phyloP scores from a whole-genome alignment of 2,888 invertebrate genomes.

The Mamestra brassicae region DNA sequence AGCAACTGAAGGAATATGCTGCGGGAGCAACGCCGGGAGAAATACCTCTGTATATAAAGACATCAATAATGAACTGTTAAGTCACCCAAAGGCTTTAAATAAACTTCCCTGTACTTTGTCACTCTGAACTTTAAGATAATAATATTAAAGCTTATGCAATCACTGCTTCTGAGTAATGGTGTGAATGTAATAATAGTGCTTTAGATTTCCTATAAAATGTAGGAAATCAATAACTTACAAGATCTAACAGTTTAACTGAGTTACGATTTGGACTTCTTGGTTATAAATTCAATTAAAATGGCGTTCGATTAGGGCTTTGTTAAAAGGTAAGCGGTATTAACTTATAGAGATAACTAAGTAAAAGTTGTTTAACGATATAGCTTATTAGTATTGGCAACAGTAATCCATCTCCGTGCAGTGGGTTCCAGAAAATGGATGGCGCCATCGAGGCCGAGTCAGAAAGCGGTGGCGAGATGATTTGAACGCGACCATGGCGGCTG shows the following conservation, averaged over 20 bases:
- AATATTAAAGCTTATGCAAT: slow-evolving; percentile 10
- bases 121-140: slow-evolving; percentile 26
- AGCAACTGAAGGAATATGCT: too few relatives aligned
- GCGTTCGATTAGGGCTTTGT: background rate
- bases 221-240: slow-evolving; percentile 48
- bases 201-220: slow-evolving; percentile 37
- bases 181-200: slow-evolving; percentile 26
- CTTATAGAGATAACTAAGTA: background rate
- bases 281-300: slow-evolving; percentile 1
- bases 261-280: slow-evolving; percentile 10
- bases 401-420: background rate
- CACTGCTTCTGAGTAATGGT: slow-evolving; percentile 11
- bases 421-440: too few relatives aligned
- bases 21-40: too few relatives aligned
- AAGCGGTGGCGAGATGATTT: too few relatives aligned
- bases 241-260: slow-evolving; percentile 21
- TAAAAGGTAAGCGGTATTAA: background rate
- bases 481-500: too few relatives aligned
- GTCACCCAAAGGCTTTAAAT: background rate
- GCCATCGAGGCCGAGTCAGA: too few relatives aligned
- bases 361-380: background rate
- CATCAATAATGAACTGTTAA: too few relatives aligned
- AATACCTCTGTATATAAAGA: too few relatives aligned
- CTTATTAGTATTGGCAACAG: background rate
- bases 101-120: slow-evolving; percentile 31